Evolutionary conservation across 2,797 vertebrate species (phyloP).

Genomic region (Phataginus tricuspis): DNA sequence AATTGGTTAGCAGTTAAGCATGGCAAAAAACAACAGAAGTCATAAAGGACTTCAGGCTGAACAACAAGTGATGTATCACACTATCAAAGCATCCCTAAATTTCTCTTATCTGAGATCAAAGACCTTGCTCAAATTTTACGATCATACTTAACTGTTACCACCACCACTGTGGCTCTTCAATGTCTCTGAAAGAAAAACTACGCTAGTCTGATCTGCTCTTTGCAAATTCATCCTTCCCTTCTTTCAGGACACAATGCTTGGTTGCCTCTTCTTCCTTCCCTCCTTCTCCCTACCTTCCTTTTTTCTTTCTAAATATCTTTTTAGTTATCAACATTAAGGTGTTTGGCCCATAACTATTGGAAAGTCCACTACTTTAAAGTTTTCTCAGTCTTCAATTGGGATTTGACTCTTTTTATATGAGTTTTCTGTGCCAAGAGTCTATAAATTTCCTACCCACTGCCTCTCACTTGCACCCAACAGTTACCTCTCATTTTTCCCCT

Average conservation of each 20-base stretch:
- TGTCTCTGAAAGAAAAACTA: conserved; percentile 28
- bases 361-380: neutral
- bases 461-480: neutral
- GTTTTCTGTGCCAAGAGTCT: neutral
- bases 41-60: neutral
- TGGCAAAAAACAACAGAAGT: neutral
- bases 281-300: neutral
- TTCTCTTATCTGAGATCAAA: conserved; percentile 37
- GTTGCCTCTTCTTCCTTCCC: neutral
- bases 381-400: neutral
- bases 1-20: neutral
- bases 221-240: neutral
- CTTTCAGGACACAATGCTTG: neutral
- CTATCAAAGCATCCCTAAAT: neutral
- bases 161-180: neutral
- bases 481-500: neutral
- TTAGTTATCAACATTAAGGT: conserved; percentile 20
- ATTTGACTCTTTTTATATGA: neutral
- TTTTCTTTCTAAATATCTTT: neutral
- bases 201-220: neutral
- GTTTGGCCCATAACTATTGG: neutral
- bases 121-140: neutral
- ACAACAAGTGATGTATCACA: neutral
- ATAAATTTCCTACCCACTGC: neutral
- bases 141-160: neutral